These are phyloP conservation scores for Trogon melanurus DNA, from an alignment of 2,113 vertebrate genomes.

Conservation along the genomic window DNA sequence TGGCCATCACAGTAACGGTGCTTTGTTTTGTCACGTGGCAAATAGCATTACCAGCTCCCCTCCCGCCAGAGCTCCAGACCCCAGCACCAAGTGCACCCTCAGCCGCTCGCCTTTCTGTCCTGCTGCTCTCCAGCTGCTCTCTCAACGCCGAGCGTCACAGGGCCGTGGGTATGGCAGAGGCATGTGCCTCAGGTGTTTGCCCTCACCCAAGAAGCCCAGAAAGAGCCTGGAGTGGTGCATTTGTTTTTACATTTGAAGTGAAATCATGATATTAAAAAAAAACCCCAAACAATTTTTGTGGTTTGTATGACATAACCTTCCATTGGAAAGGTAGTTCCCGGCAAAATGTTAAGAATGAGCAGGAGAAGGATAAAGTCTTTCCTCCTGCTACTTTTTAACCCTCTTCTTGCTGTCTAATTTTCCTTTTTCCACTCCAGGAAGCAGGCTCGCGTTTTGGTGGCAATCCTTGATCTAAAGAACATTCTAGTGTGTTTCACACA, in stretches of 20 bases:
- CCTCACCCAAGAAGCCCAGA: not conserved
- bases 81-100: not conserved
- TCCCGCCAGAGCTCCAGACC: not conserved
- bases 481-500: not conserved
- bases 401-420: not conserved
- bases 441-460: not conserved
- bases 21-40: not conserved
- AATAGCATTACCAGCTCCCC: not conserved
- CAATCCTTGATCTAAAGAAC: not conserved
- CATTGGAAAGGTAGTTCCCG: not conserved
- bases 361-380: not conserved
- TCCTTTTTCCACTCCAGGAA: not conserved
- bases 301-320: not conserved
- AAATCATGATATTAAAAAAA: not conserved
- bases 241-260: not conserved
- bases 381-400: not conserved
- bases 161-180: rapidly evolving
- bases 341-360: not conserved
- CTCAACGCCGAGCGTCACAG: not conserved
- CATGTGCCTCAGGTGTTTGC: too few relatives aligned
- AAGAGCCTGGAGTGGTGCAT: not conserved
- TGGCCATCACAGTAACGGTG: not conserved
- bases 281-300: not conserved
- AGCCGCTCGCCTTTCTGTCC: not conserved
- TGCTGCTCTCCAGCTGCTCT: not conserved